Evolutionary conservation across 2,113 vertebrate species (phyloP), one percentile per base, ranked within the genome.

Genomic region (Polyodon spathula): DNA sequence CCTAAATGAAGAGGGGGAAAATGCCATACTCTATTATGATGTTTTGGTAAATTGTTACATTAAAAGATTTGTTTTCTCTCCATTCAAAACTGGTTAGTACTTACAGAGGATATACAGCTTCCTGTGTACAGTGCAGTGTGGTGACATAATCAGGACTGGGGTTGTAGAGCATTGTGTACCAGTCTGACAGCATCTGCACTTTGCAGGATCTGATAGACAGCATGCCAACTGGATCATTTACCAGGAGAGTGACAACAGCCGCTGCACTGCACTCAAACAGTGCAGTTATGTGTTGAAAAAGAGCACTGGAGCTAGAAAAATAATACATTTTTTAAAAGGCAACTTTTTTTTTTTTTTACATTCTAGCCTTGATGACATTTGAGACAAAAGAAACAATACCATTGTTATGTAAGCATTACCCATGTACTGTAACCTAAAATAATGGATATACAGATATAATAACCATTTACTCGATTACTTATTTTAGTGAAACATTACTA

Each of bases 101-200:
- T 89, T 72, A 97, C 96, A 99, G 83, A 0, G 95, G 94, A 68
- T 95, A 99, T 44, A 99, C 94, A 0, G 96, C 94, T 77, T 99
- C 96, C 1, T 99, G 95, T 2, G 96, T 99, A 71, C 96, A 98
- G 79, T 99, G 95, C 58, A 99, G 68, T 0, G 94, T 98, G 73
- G 87, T 94, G 66, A 99, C 38, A 1, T 99, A 98, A 76, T 99
- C 95, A 0, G 96, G 96, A 57, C 95, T 99, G 0, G 96, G 95
- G 71, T 99, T 99, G 78, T 98, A 98, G 4, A 99, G 90, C 95
- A 99, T 98, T 0, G 96, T 99, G 78, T 99, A 99, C 96, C 96
- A 99, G 71, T 99, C 96, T 0, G 96, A 99, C 9, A 99, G 88
- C 89, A 93, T 95, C 73, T 91, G 42, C 17, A 97, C 95, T 4